Evolutionary conservation across 2,797 vertebrate species (phyloP), one percentile per base, ranked within the genome.

Genomic region (Lemur catta): DNA sequence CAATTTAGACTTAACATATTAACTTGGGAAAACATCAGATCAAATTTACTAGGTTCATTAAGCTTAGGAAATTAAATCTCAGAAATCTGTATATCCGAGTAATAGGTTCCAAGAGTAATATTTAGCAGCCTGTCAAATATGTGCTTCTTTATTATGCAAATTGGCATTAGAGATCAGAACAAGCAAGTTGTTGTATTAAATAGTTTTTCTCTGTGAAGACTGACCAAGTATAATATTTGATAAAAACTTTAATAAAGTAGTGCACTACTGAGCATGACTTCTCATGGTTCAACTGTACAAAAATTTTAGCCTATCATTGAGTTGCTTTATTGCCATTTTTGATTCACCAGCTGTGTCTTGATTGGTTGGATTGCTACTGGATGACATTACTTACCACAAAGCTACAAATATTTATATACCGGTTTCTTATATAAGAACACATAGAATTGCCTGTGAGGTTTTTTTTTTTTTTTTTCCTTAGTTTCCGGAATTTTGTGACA

Each of bases 21-120:
- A 99, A 98, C 98, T 98, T 98, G 96, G 96, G 96, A 98, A 98
- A 97, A 98, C 97, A 98, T 98, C 97, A 98, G 97, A 98, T 97
- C 94, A 98, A 98, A 98, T 98, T 98, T 98, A 98, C 97, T 98
- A 98, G 98, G 98, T 98, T 99, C 98, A 98, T 99, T 99, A 99
- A 98, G 98, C 98, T 98, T 98, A 98, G 97, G 98, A 98, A 99
- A 99, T 99, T 98, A 98, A 98, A 98, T 98, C 98, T 98, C 92
- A 96, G 97, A 98, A 98, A 98, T 98, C 97, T 98, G 93, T 98
- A 97, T 98, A 98, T 98, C 97, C 97, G 98, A 97, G 95, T 98
- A 98, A 98, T 98, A 98, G 98, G 98, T 98, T 98, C 97, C 97
- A 98, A 98, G 97, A 98, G 95, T 94, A 98, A 98, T 98, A 98